Percentiles rank a stretch among this genome's conserved stretches.
These are phyloP conservation scores for Gibbula magus DNA, from an alignment of 2,888 invertebrate species.

Conservation along the genomic window DNA sequence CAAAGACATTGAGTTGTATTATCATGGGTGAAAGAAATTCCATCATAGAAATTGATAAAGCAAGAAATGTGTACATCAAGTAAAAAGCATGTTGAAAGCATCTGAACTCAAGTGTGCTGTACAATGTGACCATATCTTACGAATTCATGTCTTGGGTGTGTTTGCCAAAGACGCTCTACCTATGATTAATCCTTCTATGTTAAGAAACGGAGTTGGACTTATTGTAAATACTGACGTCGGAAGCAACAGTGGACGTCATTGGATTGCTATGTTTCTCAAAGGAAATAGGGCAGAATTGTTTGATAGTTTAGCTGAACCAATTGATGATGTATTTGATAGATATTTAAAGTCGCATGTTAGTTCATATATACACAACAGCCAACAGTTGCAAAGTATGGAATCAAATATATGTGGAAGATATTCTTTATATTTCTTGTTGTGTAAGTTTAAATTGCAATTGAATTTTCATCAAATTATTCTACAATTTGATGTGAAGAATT, in stretches of 20 bases:
- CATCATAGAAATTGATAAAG: neutral
- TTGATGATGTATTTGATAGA: constrained; percentile 3
- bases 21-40: neutral
- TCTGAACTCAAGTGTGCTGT: neutral
- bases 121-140: neutral
- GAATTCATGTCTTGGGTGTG: constrained; percentile 5
- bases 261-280: constrained; percentile 17
- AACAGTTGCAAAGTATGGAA: neutral
- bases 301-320: constrained; percentile 12
- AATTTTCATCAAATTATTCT: neutral
- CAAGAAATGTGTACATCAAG: constrained; percentile 15
- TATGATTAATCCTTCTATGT: neutral
- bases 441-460: neutral
- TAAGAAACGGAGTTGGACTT: neutral
- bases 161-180: constrained; percentile 5
- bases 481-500: constrained; percentile 2
- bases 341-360: constrained; percentile 8
- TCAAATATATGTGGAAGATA: neutral
- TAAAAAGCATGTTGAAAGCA: constrained; percentile 3
- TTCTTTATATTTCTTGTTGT: neutral
- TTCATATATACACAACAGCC: neutral
- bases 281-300: constrained; percentile 18
- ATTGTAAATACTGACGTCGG: neutral
- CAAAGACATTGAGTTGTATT: neutral
- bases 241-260: neutral